These are phyloP conservation scores for Drosophila mimetica DNA, from an alignment of 2,888 invertebrate species.

Conservation along the genomic window DNA sequence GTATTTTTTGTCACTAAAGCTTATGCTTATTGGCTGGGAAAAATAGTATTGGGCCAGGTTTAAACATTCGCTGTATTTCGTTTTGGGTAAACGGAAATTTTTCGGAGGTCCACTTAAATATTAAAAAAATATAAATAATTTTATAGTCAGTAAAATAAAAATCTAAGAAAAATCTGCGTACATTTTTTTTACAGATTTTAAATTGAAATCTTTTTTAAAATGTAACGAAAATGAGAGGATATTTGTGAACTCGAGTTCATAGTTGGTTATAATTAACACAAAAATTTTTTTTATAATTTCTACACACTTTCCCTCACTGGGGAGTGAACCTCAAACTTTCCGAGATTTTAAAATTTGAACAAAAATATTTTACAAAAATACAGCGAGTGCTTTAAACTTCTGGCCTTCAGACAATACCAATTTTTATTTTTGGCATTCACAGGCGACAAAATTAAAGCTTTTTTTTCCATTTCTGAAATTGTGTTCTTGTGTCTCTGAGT, in stretches of 20 bases:
- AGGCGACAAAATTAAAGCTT: constrained; percentile 33
- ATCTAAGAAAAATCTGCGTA: not conserved
- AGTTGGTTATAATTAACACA: too few relatives aligned
- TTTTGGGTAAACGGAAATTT: not conserved
- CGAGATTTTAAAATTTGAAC: too few relatives aligned
- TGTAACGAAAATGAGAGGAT: too few relatives aligned
- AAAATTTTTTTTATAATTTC: too few relatives aligned
- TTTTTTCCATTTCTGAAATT: constrained; percentile 28
- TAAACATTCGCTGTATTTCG: constrained; percentile 33
- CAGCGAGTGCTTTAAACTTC: constrained; percentile 5
- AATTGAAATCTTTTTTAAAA: not conserved
- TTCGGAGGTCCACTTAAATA: not conserved
- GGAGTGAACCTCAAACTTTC: too few relatives aligned
- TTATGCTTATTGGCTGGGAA: constrained; percentile 21
- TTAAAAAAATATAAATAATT: not conserved
- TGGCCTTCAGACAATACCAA: constrained; percentile 1
- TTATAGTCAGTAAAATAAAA: constrained; percentile 5
- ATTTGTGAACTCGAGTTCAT: too few relatives aligned
- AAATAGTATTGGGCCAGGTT: constrained; percentile 11
- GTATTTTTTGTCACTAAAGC: not conserved
- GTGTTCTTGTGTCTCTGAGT: constrained; percentile 17
- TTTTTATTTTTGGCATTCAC: constrained; percentile 39
- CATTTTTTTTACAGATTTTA: not conserved
- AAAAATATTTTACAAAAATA: not conserved
- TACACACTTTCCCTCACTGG: too few relatives aligned